phyloP scores from a whole-genome alignment of 1,140 invertebrate species.

The Prorops nasuta region DNA sequence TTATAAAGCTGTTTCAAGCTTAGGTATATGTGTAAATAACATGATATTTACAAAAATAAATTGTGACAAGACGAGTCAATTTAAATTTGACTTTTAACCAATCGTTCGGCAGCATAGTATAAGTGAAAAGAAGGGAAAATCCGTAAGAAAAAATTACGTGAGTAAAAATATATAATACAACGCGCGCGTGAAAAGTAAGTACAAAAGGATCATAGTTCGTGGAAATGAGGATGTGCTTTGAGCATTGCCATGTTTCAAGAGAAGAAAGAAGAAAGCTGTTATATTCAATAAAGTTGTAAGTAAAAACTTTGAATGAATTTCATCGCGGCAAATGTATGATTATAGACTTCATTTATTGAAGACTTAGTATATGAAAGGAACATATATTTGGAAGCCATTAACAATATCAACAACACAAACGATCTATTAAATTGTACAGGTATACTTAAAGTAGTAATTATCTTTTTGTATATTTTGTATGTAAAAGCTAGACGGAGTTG shows the following conservation, averaged over 20 bases:
- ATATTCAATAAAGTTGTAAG: conserved; percentile 27
- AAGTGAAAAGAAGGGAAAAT: too few relatives aligned
- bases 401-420: too few relatives aligned
- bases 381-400: too few relatives aligned
- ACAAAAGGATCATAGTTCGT: conserved; percentile 13
- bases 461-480: too few relatives aligned
- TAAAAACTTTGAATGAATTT: conserved; percentile 15
- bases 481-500: too few relatives aligned
- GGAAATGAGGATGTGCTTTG: conserved; percentile 1
- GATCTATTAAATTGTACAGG: neutral
- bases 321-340: neutral
- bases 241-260: conserved; percentile 1
- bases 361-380: too few relatives aligned
- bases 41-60: conserved; percentile 50
- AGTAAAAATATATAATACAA: conserved; percentile 13
- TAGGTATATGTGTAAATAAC: conserved; percentile 53
- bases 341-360: conserved; percentile 1
- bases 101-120: neutral
- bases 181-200: conserved; percentile 28
- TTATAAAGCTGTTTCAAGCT: conserved; percentile 40
- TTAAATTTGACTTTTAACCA: conserved; percentile 25
- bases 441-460: neutral
- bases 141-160: neutral
- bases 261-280: conserved; percentile 8
- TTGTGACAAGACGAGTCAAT: conserved; percentile 33